Conservation (phyloP, 2,113 vertebrate species). For the Saimiri boliviensis region DNA sequence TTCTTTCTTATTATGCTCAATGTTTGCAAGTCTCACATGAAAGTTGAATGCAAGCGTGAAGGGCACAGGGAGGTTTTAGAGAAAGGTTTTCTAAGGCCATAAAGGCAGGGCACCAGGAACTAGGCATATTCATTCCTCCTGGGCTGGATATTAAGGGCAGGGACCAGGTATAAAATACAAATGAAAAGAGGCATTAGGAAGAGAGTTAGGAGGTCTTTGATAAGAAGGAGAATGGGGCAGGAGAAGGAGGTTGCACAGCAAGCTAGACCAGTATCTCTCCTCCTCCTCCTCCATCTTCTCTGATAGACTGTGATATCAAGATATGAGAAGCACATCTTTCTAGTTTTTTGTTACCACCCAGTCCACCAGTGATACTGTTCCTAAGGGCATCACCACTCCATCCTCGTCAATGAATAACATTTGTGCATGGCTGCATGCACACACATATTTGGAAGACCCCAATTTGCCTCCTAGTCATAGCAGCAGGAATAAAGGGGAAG, state of each 20-base stretch:
- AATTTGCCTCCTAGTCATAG: neutral
- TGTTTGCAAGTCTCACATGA: neutral
- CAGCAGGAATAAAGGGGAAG: neutral
- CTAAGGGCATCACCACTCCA: neutral
- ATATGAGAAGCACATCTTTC: neutral
- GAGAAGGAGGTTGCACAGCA: neutral
- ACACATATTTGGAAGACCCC: neutral
- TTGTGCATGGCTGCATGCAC: neutral
- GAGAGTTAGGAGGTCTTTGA: neutral
- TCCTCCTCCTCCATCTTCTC: neutral
- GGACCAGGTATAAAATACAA: neutral
- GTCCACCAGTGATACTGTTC: neutral
- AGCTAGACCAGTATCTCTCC: neutral
- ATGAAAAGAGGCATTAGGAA: neutral
- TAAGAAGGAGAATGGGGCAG: neutral
- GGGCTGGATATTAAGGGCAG: neutral
- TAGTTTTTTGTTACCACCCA: neutral
- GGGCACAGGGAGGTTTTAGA: neutral
- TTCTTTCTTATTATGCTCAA: conserved; percentile 17
- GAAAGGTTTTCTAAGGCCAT: neutral
- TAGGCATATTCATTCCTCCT: accelerated
- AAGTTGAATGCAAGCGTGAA: neutral
- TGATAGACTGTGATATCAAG: neutral
- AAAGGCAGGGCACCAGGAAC: neutral
- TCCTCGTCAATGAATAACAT: neutral